These are phyloP conservation scores for Drosophila varians DNA, from an alignment of 1,140 invertebrate genomes.

Conservation along the genomic window DNA sequence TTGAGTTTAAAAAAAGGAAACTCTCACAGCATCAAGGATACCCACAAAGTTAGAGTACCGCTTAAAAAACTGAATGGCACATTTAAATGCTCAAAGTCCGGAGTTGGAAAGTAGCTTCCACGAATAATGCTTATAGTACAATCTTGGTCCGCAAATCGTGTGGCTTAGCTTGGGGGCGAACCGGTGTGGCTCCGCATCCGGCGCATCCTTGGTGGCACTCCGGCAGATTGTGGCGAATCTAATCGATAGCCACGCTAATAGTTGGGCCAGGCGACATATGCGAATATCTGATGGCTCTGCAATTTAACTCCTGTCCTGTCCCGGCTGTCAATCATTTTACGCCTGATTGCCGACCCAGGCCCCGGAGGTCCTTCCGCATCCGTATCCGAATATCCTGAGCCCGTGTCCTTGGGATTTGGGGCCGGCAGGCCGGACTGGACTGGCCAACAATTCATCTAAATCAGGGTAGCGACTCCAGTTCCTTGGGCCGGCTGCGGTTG, in stretches of 20 bases:
- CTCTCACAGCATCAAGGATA: background rate
- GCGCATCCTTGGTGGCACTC: constrained; percentile 11
- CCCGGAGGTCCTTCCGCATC: constrained; percentile 16
- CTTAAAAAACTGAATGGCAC: constrained; percentile 20
- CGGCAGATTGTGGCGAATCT: constrained; percentile 35
- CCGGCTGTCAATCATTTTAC: constrained; percentile 59
- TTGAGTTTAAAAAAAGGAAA: too few species aligned
- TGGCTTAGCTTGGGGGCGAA: constrained; percentile 26
- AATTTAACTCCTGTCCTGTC: constrained; percentile 51
- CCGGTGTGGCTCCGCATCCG: background rate
- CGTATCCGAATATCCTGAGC: background rate
- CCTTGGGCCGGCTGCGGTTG: constrained; percentile 53
- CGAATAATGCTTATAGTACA: constrained; percentile 56
- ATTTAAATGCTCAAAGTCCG: constrained; percentile 57
- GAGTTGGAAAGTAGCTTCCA: constrained; percentile 45
- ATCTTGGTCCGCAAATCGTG: constrained; percentile 55
- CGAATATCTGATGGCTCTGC: constrained; percentile 61
- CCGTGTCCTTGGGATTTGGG: constrained; percentile 22
- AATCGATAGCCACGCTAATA: constrained; percentile 69
- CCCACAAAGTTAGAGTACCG: background rate
- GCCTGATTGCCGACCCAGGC: constrained; percentile 62
- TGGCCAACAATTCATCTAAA: constrained; percentile 66
- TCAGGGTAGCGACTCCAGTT: constrained; percentile 38
- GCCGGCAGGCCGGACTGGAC: constrained; percentile 22
- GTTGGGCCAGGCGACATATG: constrained; percentile 56